Evolutionary conservation across 2,888 invertebrate genomes (phyloP), one percentile per base, ranked within the genome.

Genomic region (Cylloceria caligata): DNA sequence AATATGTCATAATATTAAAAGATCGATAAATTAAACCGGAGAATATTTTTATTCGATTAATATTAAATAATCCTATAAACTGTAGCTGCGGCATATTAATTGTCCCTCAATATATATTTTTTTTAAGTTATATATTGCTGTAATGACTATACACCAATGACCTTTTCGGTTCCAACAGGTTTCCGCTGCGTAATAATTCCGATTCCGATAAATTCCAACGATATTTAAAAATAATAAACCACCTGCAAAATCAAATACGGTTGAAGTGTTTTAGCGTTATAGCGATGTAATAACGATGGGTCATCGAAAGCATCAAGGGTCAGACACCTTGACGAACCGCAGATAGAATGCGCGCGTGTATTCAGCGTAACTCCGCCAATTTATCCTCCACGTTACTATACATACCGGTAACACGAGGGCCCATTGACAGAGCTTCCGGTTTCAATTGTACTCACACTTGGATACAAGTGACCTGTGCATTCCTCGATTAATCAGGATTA

Each of bases 401-500:
- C 21, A 34, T 30, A 34, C 39, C 9, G 21, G 45, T 55, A 27
- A 47, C 67, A 34, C 24, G 52, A 67, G 60, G 68, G 65, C 62
- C 74, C 69, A 69, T 65, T 71, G 55, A 64, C 64, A 52, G 13
- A 6, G 71, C 52, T 82, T 57, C 79, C 67, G 72, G 75, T 75
- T 82, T 55, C 34, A 19, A 34, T 36, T 55, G 71, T 36, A 42
- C 49, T 75, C 69, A 21, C 65, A 55, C 67, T 45, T 21, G 34
- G 67, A 60, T 65, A 34, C 73, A 78, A 81, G 69, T 75, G 82
- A 86, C 87, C 82, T 75, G 72, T 73, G 84, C 80, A 81, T 83
- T 84, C 74, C 78, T 86, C 89, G 87, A 90, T 91, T 91, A 91
- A 91, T 91, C 90, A 91, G 90, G 90, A 91, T 91, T 90, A 91